These are phyloP conservation scores for Microcebus jonahi DNA, from an alignment of 2,113 vertebrate genomes.

Conservation along the genomic window DNA sequence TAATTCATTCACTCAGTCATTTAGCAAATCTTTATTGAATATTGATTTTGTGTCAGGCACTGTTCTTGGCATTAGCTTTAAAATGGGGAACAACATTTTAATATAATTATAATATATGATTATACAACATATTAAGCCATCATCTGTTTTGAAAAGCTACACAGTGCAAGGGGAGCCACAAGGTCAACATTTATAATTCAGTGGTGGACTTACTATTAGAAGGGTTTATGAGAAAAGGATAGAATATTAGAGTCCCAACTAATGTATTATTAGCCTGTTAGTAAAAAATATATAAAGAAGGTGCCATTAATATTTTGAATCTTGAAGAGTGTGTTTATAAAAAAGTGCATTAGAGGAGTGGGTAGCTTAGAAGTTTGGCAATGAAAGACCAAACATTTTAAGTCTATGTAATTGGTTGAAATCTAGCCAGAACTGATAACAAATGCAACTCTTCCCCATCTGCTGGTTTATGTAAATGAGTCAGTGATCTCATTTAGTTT, in stretches of 20 bases:
- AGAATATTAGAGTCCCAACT: not conserved
- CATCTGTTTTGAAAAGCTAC: not conserved
- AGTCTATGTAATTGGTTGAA: conserved; percentile 64
- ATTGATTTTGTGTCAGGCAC: not conserved
- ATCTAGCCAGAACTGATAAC: conserved; percentile 49
- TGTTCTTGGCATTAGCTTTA: not conserved
- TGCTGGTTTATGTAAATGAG: conserved; percentile 84
- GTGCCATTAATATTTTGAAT: not conserved
- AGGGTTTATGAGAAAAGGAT: not conserved
- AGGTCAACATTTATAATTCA: not conserved
- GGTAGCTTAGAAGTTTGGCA: conserved; percentile 57
- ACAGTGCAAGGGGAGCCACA: not conserved
- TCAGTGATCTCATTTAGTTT: conserved; percentile 80
- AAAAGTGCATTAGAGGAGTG: not conserved
- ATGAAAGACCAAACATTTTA: conserved; percentile 64
- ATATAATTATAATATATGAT: not conserved
- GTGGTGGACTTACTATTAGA: not conserved
- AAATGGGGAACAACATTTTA: not conserved
- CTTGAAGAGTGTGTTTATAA: not conserved
- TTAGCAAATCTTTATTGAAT: not conserved
- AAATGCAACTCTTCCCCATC: conserved; percentile 82
- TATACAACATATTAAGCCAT: not conserved
- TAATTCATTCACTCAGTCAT: not conserved
- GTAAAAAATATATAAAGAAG: not conserved
- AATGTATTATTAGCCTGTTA: not conserved